phyloP scores from a whole-genome alignment of 2,797 vertebrate genomes.

The Pantherophis vulpinus region DNA sequence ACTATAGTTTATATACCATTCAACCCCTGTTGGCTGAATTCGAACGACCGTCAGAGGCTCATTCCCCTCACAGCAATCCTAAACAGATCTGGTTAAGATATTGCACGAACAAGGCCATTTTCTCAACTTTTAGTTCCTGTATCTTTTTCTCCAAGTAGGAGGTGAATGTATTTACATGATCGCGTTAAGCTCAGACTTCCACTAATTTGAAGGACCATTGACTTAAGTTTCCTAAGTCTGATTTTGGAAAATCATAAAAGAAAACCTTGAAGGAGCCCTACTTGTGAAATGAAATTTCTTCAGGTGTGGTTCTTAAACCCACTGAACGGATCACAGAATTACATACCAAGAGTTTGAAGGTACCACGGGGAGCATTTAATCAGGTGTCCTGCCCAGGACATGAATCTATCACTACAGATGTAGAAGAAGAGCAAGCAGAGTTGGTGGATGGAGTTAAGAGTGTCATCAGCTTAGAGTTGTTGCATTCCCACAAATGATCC shows the following conservation, averaged over 20 bases:
- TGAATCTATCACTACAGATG: not conserved
- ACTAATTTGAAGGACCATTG: not conserved
- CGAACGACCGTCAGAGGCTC: not conserved
- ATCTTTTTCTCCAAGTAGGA: not conserved
- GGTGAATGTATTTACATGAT: not conserved
- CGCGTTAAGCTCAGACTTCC: not conserved
- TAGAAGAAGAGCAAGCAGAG: not conserved
- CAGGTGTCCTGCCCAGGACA: not conserved
- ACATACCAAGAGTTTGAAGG: not conserved
- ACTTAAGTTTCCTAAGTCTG: not conserved
- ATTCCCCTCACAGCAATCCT: not conserved
- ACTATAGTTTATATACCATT: not conserved
- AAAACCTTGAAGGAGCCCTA: not conserved
- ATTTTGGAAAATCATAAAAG: not conserved
- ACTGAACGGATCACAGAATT: not conserved
- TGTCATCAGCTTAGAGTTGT: not conserved
- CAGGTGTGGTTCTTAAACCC: not conserved
- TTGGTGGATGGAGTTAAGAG: not conserved
- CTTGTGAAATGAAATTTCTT: not conserved
- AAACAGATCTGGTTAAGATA: not conserved
- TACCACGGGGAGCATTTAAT: not conserved
- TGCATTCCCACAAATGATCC: not conserved
- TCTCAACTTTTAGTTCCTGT: not conserved
- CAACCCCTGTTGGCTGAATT: not conserved
- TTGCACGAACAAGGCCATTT: not conserved